Conservation (phyloP, 1,140 invertebrate species). For the Drosophila melanogaster region Release_6_plus_ISO1_MT NT_033777.3:15880001-15880500, state of each 20-base stretch:
- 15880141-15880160: no score
- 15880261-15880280: conserved; percentile 1
- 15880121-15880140: conserved; percentile 2
- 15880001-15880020: conserved; percentile 34
- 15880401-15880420: conserved; percentile 7
- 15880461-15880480: conserved; percentile 32
- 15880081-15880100: not conserved
- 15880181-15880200: not conserved
- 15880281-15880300: conserved; percentile 24
- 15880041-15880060: conserved; percentile 4
- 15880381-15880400: conserved; percentile 36
- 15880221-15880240: conserved; percentile 6
- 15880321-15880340: conserved; percentile 10
- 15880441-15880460: conserved; percentile 27
- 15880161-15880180: not conserved
- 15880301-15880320: conserved; percentile 14
- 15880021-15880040: conserved; percentile 6
- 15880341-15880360: conserved; percentile 7
- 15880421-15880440: conserved; percentile 49
- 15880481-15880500: not conserved
- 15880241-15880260: not conserved
- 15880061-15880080: not conserved
- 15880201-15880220: conserved; percentile 6
- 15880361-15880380: conserved; percentile 21
- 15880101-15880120: conserved; percentile 15